Conservation (phyloP, 2,888 invertebrate species). For the Morinoia aosen region DNA sequence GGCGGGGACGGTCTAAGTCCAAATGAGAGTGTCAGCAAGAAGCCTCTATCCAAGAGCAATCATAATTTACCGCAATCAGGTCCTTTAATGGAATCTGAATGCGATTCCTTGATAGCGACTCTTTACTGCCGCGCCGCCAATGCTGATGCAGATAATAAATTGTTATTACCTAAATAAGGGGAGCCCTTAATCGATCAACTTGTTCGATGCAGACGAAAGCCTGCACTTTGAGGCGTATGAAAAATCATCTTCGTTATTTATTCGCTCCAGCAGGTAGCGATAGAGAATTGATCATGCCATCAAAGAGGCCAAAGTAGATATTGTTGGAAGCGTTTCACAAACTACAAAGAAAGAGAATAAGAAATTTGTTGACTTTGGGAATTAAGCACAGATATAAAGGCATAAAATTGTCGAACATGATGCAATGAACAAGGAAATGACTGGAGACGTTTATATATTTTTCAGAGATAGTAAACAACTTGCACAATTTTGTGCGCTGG, state of each 20-base stretch:
- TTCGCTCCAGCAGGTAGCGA: not conserved
- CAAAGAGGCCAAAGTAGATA: not conserved
- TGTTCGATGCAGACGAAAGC: not conserved
- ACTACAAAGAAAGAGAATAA: too few species aligned
- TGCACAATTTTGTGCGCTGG: too few species aligned
- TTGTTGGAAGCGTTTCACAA: too few species aligned
- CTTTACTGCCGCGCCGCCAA: not conserved
- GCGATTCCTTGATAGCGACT: not conserved
- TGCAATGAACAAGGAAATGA: too few species aligned
- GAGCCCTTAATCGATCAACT: not conserved
- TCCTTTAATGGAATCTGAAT: not conserved
- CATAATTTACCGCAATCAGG: not conserved
- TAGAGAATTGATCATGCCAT: not conserved
- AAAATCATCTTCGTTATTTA: not conserved
- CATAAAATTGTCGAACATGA: too few species aligned
- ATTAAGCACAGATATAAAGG: too few species aligned
- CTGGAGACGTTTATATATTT: too few species aligned
- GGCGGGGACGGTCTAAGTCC: not conserved
- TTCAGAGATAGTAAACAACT: too few species aligned
- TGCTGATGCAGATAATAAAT: not conserved
- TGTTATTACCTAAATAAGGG: constrained; percentile 4
- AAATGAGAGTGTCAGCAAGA: not conserved
- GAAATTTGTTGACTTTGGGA: too few species aligned
- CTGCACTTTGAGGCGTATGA: not conserved
- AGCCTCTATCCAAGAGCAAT: not conserved